Percentiles rank a stretch among this genome's conserved stretches.
Evolutionary conservation across 2,113 vertebrate genomes (phyloP).

Genomic region (Climacteris rufus): DNA sequence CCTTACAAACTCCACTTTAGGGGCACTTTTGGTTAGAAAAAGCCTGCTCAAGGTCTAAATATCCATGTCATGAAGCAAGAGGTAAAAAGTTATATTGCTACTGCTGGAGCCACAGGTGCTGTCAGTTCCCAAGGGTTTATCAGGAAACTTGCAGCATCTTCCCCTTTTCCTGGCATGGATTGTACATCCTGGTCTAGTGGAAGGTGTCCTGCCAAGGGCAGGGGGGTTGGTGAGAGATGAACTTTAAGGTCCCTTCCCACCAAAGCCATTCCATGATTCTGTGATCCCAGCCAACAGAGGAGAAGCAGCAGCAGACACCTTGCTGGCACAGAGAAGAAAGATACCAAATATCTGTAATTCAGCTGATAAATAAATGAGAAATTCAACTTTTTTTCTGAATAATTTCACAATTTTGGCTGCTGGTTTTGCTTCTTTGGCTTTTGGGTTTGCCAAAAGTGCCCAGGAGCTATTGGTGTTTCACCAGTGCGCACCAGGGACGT

Average conservation of each 20-base stretch:
- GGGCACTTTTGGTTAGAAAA: not conserved
- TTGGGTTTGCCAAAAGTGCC: not conserved
- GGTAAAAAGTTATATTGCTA: not conserved
- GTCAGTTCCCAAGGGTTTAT: not conserved
- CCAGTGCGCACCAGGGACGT: not conserved
- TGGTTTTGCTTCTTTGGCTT: not conserved
- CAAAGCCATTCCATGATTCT: not conserved
- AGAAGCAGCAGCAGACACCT: not conserved
- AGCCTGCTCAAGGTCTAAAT: not conserved
- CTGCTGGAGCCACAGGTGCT: not conserved
- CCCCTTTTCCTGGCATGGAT: not conserved
- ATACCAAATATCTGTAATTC: not conserved
- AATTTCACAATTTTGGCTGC: not conserved
- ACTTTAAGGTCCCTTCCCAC: not conserved
- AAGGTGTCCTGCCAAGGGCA: not conserved
- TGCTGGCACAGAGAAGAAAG: not conserved
- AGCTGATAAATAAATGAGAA: not conserved
- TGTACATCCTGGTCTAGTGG: not conserved
- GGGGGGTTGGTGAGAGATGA: not conserved
- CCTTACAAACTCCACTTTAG: not conserved
- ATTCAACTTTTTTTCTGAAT: not conserved
- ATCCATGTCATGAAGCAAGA: accelerated
- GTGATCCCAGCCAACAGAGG: accelerated
- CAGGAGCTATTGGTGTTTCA: not conserved
- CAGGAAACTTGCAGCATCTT: not conserved